These are phyloP conservation scores for Orthonychiurus folsomi DNA, from an alignment of 2,888 invertebrate species.

Conservation along the genomic window DNA sequence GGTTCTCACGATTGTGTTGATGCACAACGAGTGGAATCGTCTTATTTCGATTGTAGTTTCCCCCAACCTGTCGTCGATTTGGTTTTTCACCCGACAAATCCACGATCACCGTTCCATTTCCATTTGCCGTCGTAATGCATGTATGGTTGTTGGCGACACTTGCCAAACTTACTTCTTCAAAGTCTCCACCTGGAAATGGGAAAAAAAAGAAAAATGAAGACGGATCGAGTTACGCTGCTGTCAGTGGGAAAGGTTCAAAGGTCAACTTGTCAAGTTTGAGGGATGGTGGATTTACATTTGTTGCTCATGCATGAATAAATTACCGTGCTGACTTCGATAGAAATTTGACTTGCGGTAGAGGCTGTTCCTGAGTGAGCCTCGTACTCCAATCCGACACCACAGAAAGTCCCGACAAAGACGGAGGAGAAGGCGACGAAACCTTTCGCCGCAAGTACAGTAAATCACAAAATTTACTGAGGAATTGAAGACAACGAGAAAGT, in stretches of 20 bases:
- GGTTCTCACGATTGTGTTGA: not conserved
- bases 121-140: constrained; percentile 20
- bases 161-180: constrained; percentile 40
- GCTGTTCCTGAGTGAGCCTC: constrained; percentile 22
- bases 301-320: constrained; percentile 3
- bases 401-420: constrained; percentile 38
- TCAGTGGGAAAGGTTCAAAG: no score
- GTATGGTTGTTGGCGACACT: constrained; percentile 39
- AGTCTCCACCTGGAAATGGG: constrained; percentile 31
- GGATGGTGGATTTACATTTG: not conserved
- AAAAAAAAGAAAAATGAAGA: not conserved
- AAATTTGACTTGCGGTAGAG: constrained; percentile 39
- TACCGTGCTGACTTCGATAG: constrained; percentile 35
- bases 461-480: constrained; percentile 96
- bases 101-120: not conserved
- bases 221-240: not conserved
- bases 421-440: constrained; percentile 80
- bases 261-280: not conserved
- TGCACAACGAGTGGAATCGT: not conserved
- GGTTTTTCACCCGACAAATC: not conserved
- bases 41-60: not conserved
- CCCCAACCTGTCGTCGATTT: not conserved
- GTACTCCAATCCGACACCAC: constrained; percentile 35
- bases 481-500: constrained; percentile 90
- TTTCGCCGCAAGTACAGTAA: constrained; percentile 95